Evolutionary conservation across 2,113 vertebrate genomes (phyloP).

Genomic region (Microtus ochrogaster): DNA sequence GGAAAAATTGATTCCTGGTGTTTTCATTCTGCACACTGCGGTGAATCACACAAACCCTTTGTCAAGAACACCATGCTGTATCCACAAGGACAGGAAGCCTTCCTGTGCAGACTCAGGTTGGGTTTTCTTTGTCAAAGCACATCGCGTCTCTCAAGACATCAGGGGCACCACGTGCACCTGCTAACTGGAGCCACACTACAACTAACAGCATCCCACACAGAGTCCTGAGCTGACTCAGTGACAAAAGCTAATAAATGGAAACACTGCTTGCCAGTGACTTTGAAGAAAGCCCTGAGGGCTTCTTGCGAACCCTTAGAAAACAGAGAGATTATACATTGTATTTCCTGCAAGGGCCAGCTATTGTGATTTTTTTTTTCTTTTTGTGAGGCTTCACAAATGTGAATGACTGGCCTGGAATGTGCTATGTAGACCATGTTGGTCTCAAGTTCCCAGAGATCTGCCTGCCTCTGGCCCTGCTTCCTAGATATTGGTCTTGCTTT

Average conservation of each 20-base stretch:
- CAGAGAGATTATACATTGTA: neutral
- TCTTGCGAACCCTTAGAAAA: neutral
- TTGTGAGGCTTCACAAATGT: neutral
- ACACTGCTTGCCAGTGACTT: neutral
- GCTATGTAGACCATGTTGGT: neutral
- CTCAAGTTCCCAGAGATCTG: neutral
- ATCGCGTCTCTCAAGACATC: neutral
- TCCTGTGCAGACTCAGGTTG: rapidly evolving
- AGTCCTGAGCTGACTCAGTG: neutral
- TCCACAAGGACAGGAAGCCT: neutral
- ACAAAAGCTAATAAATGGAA: neutral
- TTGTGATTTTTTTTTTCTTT: neutral
- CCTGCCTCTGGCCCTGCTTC: neutral
- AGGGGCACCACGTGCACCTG: neutral
- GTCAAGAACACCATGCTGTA: neutral
- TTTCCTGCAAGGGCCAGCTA: neutral
- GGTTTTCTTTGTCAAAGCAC: slow-evolving; percentile 12
- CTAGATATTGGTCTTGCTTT: neutral
- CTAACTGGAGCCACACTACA: rapidly evolving
- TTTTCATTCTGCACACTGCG: slow-evolving; percentile 31
- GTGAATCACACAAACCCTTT: slow-evolving; percentile 31
- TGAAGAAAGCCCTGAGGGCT: neutral
- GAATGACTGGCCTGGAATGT: neutral
- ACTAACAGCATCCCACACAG: neutral
- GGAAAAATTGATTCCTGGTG: slow-evolving; percentile 51